Base-by-base conservation (phyloP, 1,140 invertebrate species). In the Drosophila ambigua region DNA sequence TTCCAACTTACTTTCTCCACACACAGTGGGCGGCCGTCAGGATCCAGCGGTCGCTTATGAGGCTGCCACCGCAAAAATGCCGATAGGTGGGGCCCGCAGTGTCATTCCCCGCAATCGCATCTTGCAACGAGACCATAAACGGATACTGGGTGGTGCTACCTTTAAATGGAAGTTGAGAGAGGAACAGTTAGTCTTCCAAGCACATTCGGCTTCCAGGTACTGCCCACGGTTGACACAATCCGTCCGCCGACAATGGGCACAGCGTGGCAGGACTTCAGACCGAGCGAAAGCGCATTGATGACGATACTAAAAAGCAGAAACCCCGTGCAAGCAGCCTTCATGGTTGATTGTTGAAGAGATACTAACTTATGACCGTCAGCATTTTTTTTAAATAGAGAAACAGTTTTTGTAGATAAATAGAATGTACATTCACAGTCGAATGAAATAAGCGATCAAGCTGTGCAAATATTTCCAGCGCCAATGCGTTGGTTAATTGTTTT, bases 91-190 rank as follows among this genome's bases (percentile, higher is more conserved):
- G n/a, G 6, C 26, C 46, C 23, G 50, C 13, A 8, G 39, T 77
- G 1, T 6, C 13, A 41, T 71, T 79, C 9, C 44, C 28, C 9
- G 24, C 7, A 0, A 57, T 15, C 0, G 71, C 43, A 51, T 91
- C 89, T 50, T 91, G 89, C 49, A 91, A 23, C 0, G 90, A 91
- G 9, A 91, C 90, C 81, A 91, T 90, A 28, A 69, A 91, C 2
- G 84, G 84, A 58, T 90, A 91, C 60, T 75, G 78, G 11, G 39
- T 45, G 7, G 48, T 49, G 24, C 61, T 43, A 58, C 59, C 88
- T 90, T 65, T 24, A 74, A 67, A 45, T 48, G 2, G 16, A 55
- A 11, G 11, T 23, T 1, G 51, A 43, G 8, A 50, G 20, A 5
- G 4, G 8, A 31, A 58, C 24, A 78, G 20, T 65, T 54, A 72